A percentile compares a stretch with the other conserved stretches of the same genome.
phyloP scores from a whole-genome alignment of 1,140 invertebrate genomes.

The Carposina sasakii region DNA sequence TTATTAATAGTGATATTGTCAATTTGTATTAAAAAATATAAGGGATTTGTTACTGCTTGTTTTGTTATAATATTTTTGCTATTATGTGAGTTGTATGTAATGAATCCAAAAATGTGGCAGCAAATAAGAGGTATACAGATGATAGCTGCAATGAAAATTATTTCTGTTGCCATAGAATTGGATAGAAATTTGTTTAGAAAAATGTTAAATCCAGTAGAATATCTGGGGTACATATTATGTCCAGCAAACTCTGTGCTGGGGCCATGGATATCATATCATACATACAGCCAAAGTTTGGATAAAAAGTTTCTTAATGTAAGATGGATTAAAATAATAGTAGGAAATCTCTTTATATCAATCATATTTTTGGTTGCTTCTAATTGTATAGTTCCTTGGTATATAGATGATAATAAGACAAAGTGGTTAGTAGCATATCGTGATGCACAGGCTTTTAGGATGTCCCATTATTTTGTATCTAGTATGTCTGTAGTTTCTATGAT shows the following conservation, averaged over 20 bases:
- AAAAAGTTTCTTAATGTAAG: conserved; percentile 59
- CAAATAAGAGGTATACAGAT: conserved; percentile 92
- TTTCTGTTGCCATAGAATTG: conserved; percentile 88
- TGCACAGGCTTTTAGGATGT: conserved; percentile 91
- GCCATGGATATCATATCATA: conserved; percentile 89
- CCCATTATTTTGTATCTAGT: conserved; percentile 96
- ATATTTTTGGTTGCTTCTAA: conserved; percentile 85
- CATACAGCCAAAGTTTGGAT: conserved; percentile 75
- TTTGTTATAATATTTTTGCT: conserved; percentile 58
- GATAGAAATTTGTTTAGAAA: conserved; percentile 72
- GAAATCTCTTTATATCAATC: conserved; percentile 75
- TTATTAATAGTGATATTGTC: conserved; percentile 52
- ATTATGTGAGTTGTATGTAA: conserved; percentile 56
- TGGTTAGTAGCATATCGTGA: conserved; percentile 89
- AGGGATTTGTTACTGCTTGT: conserved; percentile 48
- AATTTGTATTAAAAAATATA: conserved; percentile 41
- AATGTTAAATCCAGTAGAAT: conserved; percentile 78
- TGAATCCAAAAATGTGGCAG: conserved; percentile 81
- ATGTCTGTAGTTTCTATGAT: conserved; percentile 85
- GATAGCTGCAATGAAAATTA: conserved; percentile 93
- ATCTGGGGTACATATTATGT: conserved; percentile 87
- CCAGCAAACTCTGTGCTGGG: conserved; percentile 90
- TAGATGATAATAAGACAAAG: conserved; percentile 76
- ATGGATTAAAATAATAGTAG: conserved; percentile 77
- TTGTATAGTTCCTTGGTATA: conserved; percentile 84